Evolutionary conservation across 2,888 invertebrate species (phyloP).

Genomic region (Linyphia triangularis): DNA sequence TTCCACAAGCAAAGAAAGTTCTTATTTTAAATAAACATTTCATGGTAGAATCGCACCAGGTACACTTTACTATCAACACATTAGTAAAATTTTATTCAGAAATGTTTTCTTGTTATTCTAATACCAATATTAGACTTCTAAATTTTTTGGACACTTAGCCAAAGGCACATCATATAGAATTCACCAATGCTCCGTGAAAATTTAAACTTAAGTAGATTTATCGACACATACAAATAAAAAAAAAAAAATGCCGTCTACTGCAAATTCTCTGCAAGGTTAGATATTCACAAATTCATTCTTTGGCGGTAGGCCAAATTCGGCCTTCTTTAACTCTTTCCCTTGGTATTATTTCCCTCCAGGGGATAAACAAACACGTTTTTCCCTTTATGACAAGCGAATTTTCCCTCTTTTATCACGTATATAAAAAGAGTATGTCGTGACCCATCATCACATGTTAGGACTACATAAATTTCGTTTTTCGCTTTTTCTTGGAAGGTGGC

Average conservation of each 20-base stretch:
- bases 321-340: constrained; percentile 41
- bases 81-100: too few relatives aligned
- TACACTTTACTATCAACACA: too few relatives aligned
- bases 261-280: not conserved
- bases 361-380: constrained; percentile 63
- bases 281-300: not conserved
- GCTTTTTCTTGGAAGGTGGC: constrained; percentile 12
- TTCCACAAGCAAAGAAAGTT: too few relatives aligned
- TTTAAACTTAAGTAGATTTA: constrained; percentile 8
- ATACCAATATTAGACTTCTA: not conserved
- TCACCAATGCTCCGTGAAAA: not conserved
- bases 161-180: not conserved
- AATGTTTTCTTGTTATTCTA: not conserved
- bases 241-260: not conserved
- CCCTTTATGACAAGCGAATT: constrained; percentile 60
- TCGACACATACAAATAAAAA: not conserved
- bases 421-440: constrained; percentile 50
- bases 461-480: constrained; percentile 53
- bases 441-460: constrained; percentile 60
- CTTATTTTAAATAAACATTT: too few relatives aligned
- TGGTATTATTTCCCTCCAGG: constrained; percentile 49
- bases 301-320: constrained; percentile 46
- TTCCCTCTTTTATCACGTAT: constrained; percentile 52
- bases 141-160: not conserved
- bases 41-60: too few relatives aligned